Evolutionary conservation across 2,113 vertebrate species (phyloP).

Genomic region (Rousettus leschenaultii): DNA sequence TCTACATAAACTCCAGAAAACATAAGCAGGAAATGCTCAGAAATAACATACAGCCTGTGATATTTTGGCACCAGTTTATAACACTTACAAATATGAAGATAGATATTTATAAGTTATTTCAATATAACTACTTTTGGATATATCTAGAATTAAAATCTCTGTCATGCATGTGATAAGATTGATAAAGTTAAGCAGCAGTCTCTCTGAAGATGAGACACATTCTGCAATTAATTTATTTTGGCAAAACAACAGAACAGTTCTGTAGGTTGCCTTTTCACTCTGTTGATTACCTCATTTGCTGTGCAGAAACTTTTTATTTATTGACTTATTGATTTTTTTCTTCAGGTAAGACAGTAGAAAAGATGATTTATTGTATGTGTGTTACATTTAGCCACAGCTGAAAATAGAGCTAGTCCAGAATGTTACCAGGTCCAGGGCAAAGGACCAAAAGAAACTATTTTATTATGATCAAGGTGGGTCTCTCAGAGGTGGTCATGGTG

Average conservation of each 20-base stretch:
- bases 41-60: constrained; percentile 5
- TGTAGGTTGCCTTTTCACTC: not conserved
- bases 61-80: not conserved
- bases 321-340: not conserved
- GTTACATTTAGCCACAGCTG: not conserved
- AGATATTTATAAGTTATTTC: not conserved
- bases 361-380: not conserved
- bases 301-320: not conserved
- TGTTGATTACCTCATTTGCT: not conserved
- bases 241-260: not conserved
- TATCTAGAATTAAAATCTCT: not conserved
- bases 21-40: not conserved
- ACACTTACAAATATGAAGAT: not conserved
- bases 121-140: not conserved
- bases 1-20: not conserved
- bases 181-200: not conserved
- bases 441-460: not conserved
- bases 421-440: not conserved
- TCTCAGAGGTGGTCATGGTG: not conserved
- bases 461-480: not conserved
- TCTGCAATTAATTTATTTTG: constrained; percentile 19
- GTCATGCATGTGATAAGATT: not conserved
- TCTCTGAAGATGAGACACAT: constrained; percentile 9
- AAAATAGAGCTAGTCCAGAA: not conserved
- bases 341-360: not conserved